Base-by-base conservation (phyloP, 1,140 invertebrate genomes). In the Vanessa atalanta region DNA sequence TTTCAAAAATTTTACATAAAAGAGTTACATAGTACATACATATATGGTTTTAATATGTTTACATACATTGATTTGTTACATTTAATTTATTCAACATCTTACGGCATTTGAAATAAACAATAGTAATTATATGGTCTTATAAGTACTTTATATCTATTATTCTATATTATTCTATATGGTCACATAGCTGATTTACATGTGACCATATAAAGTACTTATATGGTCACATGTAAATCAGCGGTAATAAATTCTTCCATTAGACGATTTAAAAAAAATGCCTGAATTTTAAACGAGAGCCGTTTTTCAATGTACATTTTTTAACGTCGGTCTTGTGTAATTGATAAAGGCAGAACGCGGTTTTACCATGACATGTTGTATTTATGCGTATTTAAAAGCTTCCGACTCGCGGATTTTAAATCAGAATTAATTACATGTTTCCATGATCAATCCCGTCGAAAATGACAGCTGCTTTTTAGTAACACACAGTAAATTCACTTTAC, bases 331-430 rank as follows among this genome's bases (percentile, higher is more conserved):
- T 82, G 78, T 84, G 85, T 91, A 89, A 91, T 89, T 91, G 89
- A 89, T 89, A 91, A 89, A 90, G 88, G 88, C 84, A 81, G 79
- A 75, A 75, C 80, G 82, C 77, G 83, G 76, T 81, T 74, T 76
- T 73, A 77, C 83, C 83, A 78, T 88, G 85, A 89, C 89, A 86
- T 88, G 85, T 82, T 83, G 82, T 86, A 88, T 90, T 88, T 90
- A 90, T 88, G 82, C 81, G 86, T 81, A 83, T 91, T 91, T 89
- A 90, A 90, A 89, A 88, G 88, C 86, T 85, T 86, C 86, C 85
- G 83, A 84, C 75, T 83, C 81, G 82, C 78, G 81, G 76, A 85
- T 83, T 83, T 86, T 83, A 88, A 87, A 88, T 82, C 83, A 68
- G 77, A 88, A 90, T 90, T 89, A 90, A 90, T 87, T 82, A 79